These are phyloP conservation scores for Pseudeuparius sepicola DNA, from an alignment of 2,888 invertebrate genomes.

Conservation along the genomic window DNA sequence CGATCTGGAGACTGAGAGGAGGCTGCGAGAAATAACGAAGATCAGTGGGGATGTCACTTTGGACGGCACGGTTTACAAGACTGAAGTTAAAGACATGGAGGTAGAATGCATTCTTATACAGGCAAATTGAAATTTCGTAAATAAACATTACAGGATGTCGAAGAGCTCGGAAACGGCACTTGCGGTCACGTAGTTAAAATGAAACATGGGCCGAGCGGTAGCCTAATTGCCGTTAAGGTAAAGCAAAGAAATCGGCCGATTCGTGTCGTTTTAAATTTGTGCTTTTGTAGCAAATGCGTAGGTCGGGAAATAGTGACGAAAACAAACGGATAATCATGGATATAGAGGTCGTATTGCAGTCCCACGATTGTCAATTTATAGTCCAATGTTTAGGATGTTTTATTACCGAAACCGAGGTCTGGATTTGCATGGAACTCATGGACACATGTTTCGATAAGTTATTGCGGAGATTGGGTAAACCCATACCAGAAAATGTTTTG, in stretches of 20 bases:
- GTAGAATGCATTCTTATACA: no score
- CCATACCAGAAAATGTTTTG: slow-evolving; percentile 93
- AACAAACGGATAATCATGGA: slow-evolving; percentile 99
- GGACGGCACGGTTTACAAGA: slow-evolving; percentile 66
- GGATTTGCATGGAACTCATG: slow-evolving; percentile 99
- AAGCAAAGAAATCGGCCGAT: slow-evolving; percentile 1
- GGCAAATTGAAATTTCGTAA: no score
- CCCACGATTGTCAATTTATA: slow-evolving; percentile 93
- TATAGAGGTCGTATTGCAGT: slow-evolving; percentile 94
- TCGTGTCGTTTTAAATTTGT: not conserved
- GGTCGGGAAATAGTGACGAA: slow-evolving; percentile 93
- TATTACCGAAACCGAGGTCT: slow-evolving; percentile 94
- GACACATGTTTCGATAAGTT: slow-evolving; percentile 97
- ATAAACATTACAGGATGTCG: no score
- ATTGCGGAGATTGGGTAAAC: slow-evolving; percentile 69
- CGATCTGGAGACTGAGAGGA: slow-evolving; percentile 63
- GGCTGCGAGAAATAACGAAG: slow-evolving; percentile 86
- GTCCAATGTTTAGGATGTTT: slow-evolving; percentile 97
- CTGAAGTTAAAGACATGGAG: slow-evolving; percentile 73
- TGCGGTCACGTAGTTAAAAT: slow-evolving; percentile 98
- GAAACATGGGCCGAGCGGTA: slow-evolving; percentile 76
- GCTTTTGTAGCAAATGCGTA: slow-evolving; percentile 78
- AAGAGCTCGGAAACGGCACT: slow-evolving; percentile 88
- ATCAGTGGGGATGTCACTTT: slow-evolving; percentile 85
- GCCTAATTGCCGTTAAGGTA: slow-evolving; percentile 90